Evolutionary conservation across 2,797 vertebrate species (phyloP).

Genomic region (Propithecus perrieri): DNA sequence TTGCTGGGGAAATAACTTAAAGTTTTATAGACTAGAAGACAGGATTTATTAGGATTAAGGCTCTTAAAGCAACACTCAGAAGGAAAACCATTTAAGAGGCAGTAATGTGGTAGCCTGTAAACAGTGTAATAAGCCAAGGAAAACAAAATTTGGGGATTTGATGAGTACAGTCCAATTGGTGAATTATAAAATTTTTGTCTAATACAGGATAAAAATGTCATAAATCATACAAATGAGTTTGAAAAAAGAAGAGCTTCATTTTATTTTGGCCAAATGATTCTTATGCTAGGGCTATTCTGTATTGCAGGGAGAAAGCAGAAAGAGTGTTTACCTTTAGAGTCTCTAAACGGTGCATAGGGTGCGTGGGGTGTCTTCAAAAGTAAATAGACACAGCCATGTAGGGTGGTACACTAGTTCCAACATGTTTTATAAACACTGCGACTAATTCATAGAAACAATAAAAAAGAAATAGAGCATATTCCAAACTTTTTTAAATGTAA

Average conservation of each 20-base stretch:
- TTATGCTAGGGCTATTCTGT: background rate
- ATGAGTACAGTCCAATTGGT: background rate
- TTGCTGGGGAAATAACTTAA: background rate
- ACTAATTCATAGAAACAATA: background rate
- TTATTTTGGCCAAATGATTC: background rate
- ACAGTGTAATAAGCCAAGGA: background rate
- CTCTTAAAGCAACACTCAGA: background rate
- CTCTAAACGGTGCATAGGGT: too few species aligned
- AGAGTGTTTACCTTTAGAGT: background rate
- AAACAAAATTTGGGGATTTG: background rate
- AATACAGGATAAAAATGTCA: background rate
- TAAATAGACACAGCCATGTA: background rate
- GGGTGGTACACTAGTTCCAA: background rate
- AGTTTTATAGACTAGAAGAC: background rate
- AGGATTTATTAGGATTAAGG: background rate
- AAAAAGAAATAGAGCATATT: background rate
- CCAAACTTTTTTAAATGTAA: background rate
- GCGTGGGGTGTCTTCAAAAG: background rate
- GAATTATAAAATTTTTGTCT: background rate
- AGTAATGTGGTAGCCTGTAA: background rate
- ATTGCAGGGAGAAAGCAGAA: background rate
- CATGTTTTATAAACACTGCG: background rate
- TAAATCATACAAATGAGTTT: background rate
- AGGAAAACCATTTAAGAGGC: background rate
- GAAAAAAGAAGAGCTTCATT: background rate